Percentiles rank a stretch among this genome's conserved stretches.
These are phyloP conservation scores for Nomada hirtipes DNA, from an alignment of 2,888 invertebrate species.

Conservation along the genomic window DNA sequence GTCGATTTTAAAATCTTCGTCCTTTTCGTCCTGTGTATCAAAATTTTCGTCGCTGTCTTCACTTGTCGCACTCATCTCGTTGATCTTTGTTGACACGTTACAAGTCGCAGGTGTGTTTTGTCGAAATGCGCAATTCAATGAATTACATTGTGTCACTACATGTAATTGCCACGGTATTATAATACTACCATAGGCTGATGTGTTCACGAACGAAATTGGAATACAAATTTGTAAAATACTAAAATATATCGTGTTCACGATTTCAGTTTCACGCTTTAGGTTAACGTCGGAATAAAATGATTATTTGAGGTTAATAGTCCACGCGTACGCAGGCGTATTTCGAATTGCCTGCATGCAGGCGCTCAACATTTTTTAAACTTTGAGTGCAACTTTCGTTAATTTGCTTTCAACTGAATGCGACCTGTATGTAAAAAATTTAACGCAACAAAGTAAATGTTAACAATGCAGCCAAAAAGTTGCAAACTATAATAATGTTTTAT, in stretches of 20 bases:
- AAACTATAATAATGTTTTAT: too few relatives aligned
- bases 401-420: too few relatives aligned
- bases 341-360: too few relatives aligned
- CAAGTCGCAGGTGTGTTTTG: neutral
- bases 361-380: too few relatives aligned
- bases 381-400: too few relatives aligned
- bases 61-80: constrained; percentile 48
- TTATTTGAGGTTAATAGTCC: constrained; percentile 20
- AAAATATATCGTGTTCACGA: neutral
- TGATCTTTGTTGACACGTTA: neutral
- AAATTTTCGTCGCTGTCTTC: constrained; percentile 68
- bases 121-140: neutral
- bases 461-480: too few relatives aligned
- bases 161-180: neutral
- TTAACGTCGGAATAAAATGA: neutral
- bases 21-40: constrained; percentile 64
- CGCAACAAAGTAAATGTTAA: too few relatives aligned
- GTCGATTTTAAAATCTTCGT: constrained; percentile 74
- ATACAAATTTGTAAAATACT: neutral
- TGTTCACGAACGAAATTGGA: neutral
- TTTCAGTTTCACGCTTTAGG: neutral
- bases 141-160: neutral
- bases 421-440: too few relatives aligned
- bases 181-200: neutral
- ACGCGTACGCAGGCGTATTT: too few relatives aligned